Conservation (phyloP, 2,113 vertebrate genomes). For the Corapipo altera region DNA sequence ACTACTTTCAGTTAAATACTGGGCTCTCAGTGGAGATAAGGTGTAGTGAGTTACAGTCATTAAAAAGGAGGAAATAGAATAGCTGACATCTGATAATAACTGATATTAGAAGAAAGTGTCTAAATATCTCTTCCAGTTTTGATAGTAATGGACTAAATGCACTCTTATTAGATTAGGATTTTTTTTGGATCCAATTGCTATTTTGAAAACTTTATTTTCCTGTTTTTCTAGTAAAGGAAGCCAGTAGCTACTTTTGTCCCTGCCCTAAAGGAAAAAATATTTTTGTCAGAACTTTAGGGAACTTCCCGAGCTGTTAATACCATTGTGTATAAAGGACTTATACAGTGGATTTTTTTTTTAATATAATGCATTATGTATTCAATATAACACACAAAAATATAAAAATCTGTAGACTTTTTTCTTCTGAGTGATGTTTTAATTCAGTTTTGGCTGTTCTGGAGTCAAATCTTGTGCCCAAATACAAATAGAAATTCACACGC, state of each 20-base stretch:
- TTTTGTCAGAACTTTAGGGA: neutral
- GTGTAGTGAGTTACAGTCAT: neutral
- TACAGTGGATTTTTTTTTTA: neutral
- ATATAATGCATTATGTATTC: neutral
- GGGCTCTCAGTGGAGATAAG: neutral
- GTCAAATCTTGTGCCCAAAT: neutral
- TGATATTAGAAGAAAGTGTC: neutral
- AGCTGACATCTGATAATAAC: neutral
- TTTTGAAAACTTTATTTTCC: conserved; percentile 5
- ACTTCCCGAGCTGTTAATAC: neutral
- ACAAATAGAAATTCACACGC: neutral
- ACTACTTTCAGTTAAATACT: neutral
- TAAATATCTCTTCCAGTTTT: neutral
- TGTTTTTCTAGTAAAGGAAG: conserved; percentile 34
- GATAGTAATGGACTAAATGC: neutral
- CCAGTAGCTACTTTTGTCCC: neutral
- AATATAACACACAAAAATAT: neutral
- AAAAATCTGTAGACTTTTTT: neutral
- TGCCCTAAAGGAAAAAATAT: neutral
- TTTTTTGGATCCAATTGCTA: neutral
- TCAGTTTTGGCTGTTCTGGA: neutral
- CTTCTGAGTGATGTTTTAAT: neutral
- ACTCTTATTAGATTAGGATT: fast-evolving
- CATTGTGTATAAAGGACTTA: neutral
- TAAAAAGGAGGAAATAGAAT: neutral